phyloP scores from a whole-genome alignment of 1,140 invertebrate genomes.

The Melitaea cinxia region DNA sequence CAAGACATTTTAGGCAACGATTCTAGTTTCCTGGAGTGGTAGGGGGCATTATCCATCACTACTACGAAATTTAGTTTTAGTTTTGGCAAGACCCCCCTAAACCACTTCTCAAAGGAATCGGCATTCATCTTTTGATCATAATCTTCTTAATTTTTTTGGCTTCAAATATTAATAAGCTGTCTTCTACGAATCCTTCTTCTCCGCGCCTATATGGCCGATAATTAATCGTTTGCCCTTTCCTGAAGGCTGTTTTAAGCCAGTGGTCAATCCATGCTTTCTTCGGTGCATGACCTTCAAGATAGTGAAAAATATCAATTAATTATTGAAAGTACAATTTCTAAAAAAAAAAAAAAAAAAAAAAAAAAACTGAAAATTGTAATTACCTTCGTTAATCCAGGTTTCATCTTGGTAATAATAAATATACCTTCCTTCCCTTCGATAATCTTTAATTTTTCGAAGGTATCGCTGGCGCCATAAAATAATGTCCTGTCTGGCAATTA shows the following conservation, averaged over 20 bases:
- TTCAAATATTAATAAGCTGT: conserved; percentile 44
- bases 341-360: not conserved
- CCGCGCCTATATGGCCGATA: conserved; percentile 47
- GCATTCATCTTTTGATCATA: conserved; percentile 35
- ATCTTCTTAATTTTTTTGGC: not conserved
- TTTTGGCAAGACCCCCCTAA: too few relatives aligned
- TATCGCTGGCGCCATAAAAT: conserved; percentile 2
- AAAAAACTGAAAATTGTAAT: conserved; percentile 1
- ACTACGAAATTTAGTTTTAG: too few relatives aligned
- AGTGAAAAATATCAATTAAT: not conserved
- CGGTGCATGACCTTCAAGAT: not conserved
- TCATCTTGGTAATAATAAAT: conserved; percentile 1
- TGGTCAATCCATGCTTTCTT: conserved; percentile 4
- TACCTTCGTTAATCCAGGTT: conserved; percentile 4
- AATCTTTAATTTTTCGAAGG: conserved; percentile 2
- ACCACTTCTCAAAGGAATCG: too few relatives aligned
- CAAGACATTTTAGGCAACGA: too few relatives aligned
- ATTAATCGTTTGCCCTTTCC: conserved; percentile 51
- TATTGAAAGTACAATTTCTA: not conserved
- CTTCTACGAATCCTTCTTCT: conserved; percentile 48
- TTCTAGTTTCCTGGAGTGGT: too few relatives aligned
- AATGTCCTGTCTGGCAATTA: too few relatives aligned
- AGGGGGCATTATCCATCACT: too few relatives aligned
- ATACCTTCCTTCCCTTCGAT: conserved; percentile 4
- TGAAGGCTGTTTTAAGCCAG: conserved; percentile 2